Conservation (phyloP, 1,140 invertebrate species). For the Drosophila nasuta region DNA sequence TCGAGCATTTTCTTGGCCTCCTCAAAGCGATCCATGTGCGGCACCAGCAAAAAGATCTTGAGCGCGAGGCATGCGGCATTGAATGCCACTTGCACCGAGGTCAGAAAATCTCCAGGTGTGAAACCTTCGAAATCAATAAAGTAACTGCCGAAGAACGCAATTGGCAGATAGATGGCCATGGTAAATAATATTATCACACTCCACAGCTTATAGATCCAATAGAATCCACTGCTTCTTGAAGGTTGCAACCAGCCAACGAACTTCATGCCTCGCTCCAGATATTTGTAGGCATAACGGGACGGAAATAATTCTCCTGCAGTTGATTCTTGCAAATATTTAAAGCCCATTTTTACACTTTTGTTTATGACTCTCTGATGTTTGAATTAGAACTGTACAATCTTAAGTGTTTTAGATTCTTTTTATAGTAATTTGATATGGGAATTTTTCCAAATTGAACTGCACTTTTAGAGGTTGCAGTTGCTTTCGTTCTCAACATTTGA, state of each 20-base stretch:
- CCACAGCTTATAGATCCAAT: slow-evolving; percentile 19
- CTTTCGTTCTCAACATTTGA: slow-evolving; percentile 24
- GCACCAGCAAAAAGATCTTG: slow-evolving; percentile 14
- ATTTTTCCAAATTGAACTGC: background rate
- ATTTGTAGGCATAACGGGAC: slow-evolving; percentile 30
- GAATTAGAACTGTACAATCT: slow-evolving; percentile 13
- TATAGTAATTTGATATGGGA: slow-evolving; percentile 10
- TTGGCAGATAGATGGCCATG: slow-evolving; percentile 14
- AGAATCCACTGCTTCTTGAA: background rate
- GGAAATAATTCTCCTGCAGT: slow-evolving; percentile 2
- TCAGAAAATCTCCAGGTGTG: slow-evolving; percentile 31
- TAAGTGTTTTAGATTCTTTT: background rate
- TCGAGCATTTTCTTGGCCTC: slow-evolving; percentile 26
- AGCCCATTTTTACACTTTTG: slow-evolving; percentile 4
- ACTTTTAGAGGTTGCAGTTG: slow-evolving; percentile 13
- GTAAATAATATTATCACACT: background rate
- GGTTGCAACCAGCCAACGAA: slow-evolving; percentile 38
- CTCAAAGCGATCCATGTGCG: slow-evolving; percentile 12
- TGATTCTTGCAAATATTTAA: slow-evolving; percentile 23
- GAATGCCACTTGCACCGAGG: slow-evolving; percentile 33
- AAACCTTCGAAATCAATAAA: slow-evolving; percentile 28
- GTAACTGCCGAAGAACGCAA: slow-evolving; percentile 33
- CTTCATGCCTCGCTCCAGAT: slow-evolving; percentile 32
- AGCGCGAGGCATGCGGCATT: slow-evolving; percentile 21
- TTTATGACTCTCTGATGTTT: background rate